Percentiles rank a stretch among this genome's conserved stretches.
These are phyloP conservation scores for Paradoxurus hermaphroditus DNA, from an alignment of 2,113 vertebrate genomes.

Conservation along the genomic window DNA sequence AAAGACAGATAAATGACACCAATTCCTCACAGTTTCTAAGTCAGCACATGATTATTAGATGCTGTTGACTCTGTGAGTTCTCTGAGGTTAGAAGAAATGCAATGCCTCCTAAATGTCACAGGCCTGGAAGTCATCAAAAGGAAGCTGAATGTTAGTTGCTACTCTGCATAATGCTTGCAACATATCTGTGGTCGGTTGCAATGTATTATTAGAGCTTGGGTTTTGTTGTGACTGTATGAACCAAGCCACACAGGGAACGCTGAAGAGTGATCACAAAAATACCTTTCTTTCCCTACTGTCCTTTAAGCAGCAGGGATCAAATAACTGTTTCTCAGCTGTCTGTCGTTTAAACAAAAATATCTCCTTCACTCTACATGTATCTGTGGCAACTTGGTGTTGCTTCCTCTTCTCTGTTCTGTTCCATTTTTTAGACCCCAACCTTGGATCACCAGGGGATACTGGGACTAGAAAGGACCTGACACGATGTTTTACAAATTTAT, in stretches of 20 bases:
- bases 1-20: not conserved
- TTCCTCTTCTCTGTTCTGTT: conserved; percentile 69
- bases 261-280: conserved; percentile 77
- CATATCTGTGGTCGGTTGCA: conserved; percentile 56
- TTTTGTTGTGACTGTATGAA: conserved; percentile 74
- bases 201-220: conserved; percentile 66
- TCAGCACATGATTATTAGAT: conserved; percentile 49
- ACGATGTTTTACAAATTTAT: conserved; percentile 74
- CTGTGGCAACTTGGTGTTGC: conserved; percentile 66
- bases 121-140: conserved; percentile 80
- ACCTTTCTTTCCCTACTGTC: conserved; percentile 69
- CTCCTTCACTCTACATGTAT: conserved; percentile 66
- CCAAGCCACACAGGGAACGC: conserved; percentile 29
- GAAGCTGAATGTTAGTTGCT: conserved; percentile 57
- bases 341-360: conserved; percentile 80
- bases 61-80: conserved; percentile 51
- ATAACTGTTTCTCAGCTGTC: conserved; percentile 77
- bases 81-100: conserved; percentile 67
- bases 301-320: conserved; percentile 79
- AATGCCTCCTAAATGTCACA: conserved; percentile 53
- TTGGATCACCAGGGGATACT: conserved; percentile 63
- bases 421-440: conserved; percentile 71
- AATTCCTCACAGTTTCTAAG: conserved; percentile 1
- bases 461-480: conserved; percentile 67
- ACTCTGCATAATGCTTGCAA: conserved; percentile 67